Percentiles rank a stretch among this genome's conserved stretches.
phyloP scores from a whole-genome alignment of 2,797 vertebrate genomes.

The Synanceia verrucosa region DNA sequence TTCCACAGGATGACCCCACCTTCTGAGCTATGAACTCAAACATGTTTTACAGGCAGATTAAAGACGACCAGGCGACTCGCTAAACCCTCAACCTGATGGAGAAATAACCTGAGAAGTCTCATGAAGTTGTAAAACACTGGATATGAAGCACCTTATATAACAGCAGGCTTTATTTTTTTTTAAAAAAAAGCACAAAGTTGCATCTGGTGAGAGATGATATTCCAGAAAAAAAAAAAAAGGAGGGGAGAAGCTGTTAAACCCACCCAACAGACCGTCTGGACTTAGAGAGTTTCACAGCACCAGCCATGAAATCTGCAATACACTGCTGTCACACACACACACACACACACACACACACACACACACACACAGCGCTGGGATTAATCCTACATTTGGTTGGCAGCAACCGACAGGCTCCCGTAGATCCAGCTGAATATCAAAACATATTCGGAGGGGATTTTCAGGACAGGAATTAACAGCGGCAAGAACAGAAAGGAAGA shows the following conservation, averaged over 20 bases:
- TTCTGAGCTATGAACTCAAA: conserved; percentile 14
- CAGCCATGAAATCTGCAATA: conserved; percentile 56
- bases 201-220: conserved; percentile 41
- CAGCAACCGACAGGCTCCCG: conserved; percentile 45
- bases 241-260: conserved; percentile 48
- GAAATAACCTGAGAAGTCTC: conserved; percentile 1
- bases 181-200: conserved; percentile 7
- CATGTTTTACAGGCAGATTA: conserved; percentile 17
- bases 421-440: conserved; percentile 61
- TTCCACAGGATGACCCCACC: conserved; percentile 14
- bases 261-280: conserved; percentile 57
- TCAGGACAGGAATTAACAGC: conserved; percentile 56
- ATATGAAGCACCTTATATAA: conserved; percentile 31
- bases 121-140: conserved; percentile 17
- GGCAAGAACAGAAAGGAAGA: conserved; percentile 9
- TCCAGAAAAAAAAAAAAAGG: conserved; percentile 28
- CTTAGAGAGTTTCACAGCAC: conserved; percentile 50
- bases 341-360: conserved; percentile 4
- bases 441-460: conserved; percentile 65
- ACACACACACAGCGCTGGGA: conserved; percentile 25
- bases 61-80: neutral
- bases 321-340: conserved; percentile 46
- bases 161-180: neutral
- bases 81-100: neutral
- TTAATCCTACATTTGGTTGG: conserved; percentile 60